Conservation (phyloP, 2,113 vertebrate species). For the Lonchura striata region DNA sequence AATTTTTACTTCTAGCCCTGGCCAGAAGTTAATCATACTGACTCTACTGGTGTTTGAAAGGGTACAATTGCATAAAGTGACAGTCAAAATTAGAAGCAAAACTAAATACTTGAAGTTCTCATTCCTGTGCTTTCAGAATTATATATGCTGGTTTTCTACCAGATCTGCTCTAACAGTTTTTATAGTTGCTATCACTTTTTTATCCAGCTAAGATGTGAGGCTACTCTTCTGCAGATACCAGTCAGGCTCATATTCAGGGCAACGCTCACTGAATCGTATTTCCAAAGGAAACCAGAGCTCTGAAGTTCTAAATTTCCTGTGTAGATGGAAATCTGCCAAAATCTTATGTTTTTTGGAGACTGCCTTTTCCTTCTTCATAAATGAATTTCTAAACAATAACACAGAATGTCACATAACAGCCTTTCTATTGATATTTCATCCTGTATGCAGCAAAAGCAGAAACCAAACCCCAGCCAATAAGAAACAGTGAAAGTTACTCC, state of each 20-base stretch:
- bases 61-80: not conserved
- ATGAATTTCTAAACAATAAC: slow-evolving; percentile 43
- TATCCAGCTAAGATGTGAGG: not conserved
- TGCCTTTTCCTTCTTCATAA: slow-evolving; percentile 56
- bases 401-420: slow-evolving; percentile 39
- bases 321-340: not conserved
- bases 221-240: not conserved
- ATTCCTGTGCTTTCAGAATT: not conserved
- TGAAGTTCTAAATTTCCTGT: slow-evolving; percentile 8
- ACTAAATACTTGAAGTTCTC: not conserved
- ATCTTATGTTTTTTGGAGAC: not conserved
- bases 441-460: slow-evolving; percentile 15
- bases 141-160: not conserved
- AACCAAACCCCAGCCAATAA: not conserved
- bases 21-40: not conserved
- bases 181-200: not conserved
- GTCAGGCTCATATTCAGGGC: not conserved
- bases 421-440: slow-evolving; percentile 7
- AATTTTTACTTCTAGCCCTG: not conserved
- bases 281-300: slow-evolving; percentile 46
- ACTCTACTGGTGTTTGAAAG: not conserved
- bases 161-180: not conserved
- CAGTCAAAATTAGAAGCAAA: not conserved
- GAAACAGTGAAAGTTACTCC: slow-evolving; percentile 20
- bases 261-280: not conserved